Evolutionary conservation across 2,888 invertebrate species (phyloP), one percentile per base, ranked within the genome.

Genomic region (Actias luna): DNA sequence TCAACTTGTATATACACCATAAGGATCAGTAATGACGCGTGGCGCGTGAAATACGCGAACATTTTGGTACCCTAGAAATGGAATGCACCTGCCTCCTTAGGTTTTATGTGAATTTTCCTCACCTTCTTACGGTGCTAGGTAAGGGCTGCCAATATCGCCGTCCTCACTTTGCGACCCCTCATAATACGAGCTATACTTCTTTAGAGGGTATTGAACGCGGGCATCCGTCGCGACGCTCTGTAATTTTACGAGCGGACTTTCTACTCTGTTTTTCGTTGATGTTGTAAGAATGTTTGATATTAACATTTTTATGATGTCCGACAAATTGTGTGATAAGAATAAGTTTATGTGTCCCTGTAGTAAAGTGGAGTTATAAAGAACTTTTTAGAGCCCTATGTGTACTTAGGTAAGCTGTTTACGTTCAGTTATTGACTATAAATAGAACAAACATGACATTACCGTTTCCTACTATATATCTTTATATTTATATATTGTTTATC

Each of bases 51-150:
- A 91, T 90, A 91, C 89, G 85, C 83, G 78, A 80, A 85, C 90
- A 87, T 91, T 91, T 86, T 79, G 88, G 83, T 83, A 81, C 88
- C 87, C 83, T 82, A 80, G 82, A 89, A 91, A 92, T 91, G 90
- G 89, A 88, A 90, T 90, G 90, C 90, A 92, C 91, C 91, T 92
- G 92, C 87, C 88, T 91, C 91, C 89, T 89, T 88, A 89, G 83
- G 89, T 90, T 92, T 92, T 92, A 92, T 90, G 92, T 84, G 88
- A 87, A 89, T 83, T 91, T 89, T 87, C 86, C 88, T 88, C 90
- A 91, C 91, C 91, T 91, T 87, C 89, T 85, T 82, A 86, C 84
- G 82, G 81, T 77, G 81, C 84, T 78, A 78, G 82, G 86, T 82
- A 84, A 89, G 88, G 89, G 86, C 87, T 83, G 85, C 87, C 90